Evolutionary conservation across 2,113 vertebrate genomes (phyloP), one percentile per base, ranked within the genome.

Genomic region (Lota lota): DNA sequence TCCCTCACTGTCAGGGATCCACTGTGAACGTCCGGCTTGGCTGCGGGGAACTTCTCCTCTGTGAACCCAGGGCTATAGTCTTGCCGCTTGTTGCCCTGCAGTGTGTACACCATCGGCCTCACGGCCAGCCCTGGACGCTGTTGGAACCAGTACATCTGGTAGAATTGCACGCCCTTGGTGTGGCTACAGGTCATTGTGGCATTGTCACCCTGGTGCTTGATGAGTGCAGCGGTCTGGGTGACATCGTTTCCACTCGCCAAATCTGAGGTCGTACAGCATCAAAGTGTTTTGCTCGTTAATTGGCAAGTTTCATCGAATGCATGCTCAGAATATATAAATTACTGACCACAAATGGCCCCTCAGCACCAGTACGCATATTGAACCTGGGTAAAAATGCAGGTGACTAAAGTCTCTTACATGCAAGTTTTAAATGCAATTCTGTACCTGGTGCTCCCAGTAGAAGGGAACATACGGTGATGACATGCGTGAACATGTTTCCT

Each of bases 131-230:
- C 84, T 10, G 77, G 79, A 16, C 63, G 77, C 68, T 90, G 90
- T 61, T 62, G 65, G 76, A 74, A 90, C 88, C 88, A 87, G 81
- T 88, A 87, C 88, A 91, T 90, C 58, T 84, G 66, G 28, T 0
- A 15, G 1, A 75, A 82, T 0, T 0, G 0, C 1, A 0, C 0
- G 12, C 16, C 71, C 62, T 72, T 75, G 0, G 15, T 50, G 54
- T 88, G 87, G 6, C 19, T 73, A 58, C 83, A 90, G 24, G 58
- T 8, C 3, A 85, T 63, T 7, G 68, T 74, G 0, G 64, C 77
- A 47, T 1, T 18, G 0, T 68, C 2, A 0, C 65, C 67, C n/a
- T 19, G 0, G 0, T 20, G 0, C 17, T 1, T 36, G 73, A 70
- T 82, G 51, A 81, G 16, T 10, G 18, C 22, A 11, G 78, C 59